Percentiles rank a stretch among this genome's conserved stretches.
Conservation (phyloP, 2,888 invertebrate species). For the Epiblema foenella region DNA sequence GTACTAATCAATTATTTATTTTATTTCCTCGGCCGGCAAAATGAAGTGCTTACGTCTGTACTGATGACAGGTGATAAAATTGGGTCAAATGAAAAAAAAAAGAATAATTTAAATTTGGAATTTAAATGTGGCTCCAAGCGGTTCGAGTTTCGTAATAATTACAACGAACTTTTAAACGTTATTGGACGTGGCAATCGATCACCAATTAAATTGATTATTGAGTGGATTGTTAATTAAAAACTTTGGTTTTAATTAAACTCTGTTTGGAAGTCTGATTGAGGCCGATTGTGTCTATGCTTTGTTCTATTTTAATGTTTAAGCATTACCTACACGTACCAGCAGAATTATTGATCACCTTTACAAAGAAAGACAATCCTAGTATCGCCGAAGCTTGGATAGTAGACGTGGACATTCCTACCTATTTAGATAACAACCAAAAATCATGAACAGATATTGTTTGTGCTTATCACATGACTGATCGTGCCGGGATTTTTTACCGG, state of each 20-base stretch:
- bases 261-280: constrained; percentile 43
- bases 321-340: no score
- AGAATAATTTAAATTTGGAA: constrained; percentile 15
- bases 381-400: no score
- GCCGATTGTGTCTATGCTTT: constrained; percentile 15
- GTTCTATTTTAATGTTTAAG: background rate
- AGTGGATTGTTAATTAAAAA: constrained; percentile 57
- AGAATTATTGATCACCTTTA: no score
- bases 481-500: no score
- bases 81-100: constrained; percentile 48
- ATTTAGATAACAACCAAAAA: no score
- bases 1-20: constrained; percentile 34
- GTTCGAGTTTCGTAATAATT: constrained; percentile 36
- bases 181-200: constrained; percentile 53
- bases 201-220: constrained; percentile 58
- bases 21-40: constrained; percentile 28
- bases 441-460: no score
- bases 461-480: no score
- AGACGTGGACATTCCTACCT: no score
- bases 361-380: no score
- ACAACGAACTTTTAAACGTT: constrained; percentile 29
- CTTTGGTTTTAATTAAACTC: constrained; percentile 55
- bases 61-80: constrained; percentile 55
- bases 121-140: constrained; percentile 33
- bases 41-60: constrained; percentile 44